Evolutionary conservation across 1,140 invertebrate species (phyloP).

Genomic region (Drosophila varians): DNA sequence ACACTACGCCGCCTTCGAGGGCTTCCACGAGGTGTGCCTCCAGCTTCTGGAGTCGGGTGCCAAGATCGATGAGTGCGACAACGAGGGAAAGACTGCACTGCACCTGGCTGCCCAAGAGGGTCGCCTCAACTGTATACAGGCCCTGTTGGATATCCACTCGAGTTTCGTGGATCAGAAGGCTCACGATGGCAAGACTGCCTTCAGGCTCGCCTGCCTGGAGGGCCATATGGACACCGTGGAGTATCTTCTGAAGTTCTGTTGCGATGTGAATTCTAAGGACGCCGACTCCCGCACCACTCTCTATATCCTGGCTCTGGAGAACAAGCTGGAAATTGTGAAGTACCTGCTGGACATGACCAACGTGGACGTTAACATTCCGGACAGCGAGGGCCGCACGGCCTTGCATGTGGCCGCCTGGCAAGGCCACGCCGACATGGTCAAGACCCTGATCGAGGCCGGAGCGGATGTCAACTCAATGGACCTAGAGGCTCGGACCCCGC

Average conservation of each 20-base stretch:
- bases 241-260: slow-evolving; percentile 89
- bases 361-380: slow-evolving; percentile 93
- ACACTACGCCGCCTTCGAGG: slow-evolving; percentile 97
- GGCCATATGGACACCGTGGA: slow-evolving; percentile 93
- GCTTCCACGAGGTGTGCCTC: slow-evolving; percentile 93
- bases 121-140: slow-evolving; percentile 83
- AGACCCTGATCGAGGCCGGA: slow-evolving; percentile 90
- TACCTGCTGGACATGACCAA: slow-evolving; percentile 91
- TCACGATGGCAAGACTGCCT: slow-evolving; percentile 96
- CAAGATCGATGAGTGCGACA: slow-evolving; percentile 95
- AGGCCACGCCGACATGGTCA: slow-evolving; percentile 91
- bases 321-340: slow-evolving; percentile 92
- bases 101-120: slow-evolving; percentile 96
- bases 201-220: slow-evolving; percentile 87
- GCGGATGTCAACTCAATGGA: slow-evolving; percentile 95
- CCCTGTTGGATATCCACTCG: slow-evolving; percentile 75
- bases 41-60: slow-evolving; percentile 95
- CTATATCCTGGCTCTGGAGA: slow-evolving; percentile 96
- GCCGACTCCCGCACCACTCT: slow-evolving; percentile 96
- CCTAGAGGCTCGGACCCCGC: slow-evolving; percentile 93
- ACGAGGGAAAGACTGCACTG: slow-evolving; percentile 96
- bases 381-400: slow-evolving; percentile 95
- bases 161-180: slow-evolving; percentile 92
- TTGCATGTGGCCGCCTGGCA: slow-evolving; percentile 98
- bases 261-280: slow-evolving; percentile 95